These are phyloP conservation scores for Larimichthys polyactis DNA, from an alignment of 2,113 vertebrate genomes.

Conservation along the genomic window DNA sequence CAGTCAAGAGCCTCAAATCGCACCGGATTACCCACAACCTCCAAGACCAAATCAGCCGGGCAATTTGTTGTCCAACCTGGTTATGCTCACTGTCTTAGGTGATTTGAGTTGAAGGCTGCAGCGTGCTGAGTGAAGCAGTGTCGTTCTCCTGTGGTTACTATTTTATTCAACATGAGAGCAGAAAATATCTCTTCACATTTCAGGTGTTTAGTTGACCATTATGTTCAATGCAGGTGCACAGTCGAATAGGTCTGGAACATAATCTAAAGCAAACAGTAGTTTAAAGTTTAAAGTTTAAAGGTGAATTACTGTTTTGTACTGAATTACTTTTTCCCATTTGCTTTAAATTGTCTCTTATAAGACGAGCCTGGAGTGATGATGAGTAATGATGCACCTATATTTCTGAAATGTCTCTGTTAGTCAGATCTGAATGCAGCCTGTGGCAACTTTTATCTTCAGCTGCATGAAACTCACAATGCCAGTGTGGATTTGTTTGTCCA, in stretches of 20 bases:
- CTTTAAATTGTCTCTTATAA: neutral
- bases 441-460: too few relatives aligned
- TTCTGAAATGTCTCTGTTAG: too few relatives aligned
- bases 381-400: too few relatives aligned
- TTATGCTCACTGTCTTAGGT: constrained; percentile 66
- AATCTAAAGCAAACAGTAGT: neutral
- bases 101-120: constrained; percentile 69
- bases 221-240: neutral
- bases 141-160: constrained; percentile 12
- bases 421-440: too few relatives aligned
- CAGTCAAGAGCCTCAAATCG: constrained; percentile 70
- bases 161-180: neutral
- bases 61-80: constrained; percentile 65
- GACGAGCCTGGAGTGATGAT: neutral
- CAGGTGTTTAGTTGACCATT: neutral
- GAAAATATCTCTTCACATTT: constrained; percentile 2
- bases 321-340: neutral
- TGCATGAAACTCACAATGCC: too few relatives aligned
- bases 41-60: constrained; percentile 58
- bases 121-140: constrained; percentile 8
- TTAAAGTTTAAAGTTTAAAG: neutral
- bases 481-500: too few relatives aligned
- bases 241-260: neutral
- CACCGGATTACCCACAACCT: constrained; percentile 71
- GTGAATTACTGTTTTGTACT: neutral